Base-by-base conservation (phyloP, 2,888 invertebrate species). In the Lasioglossum zephyrum region DNA sequence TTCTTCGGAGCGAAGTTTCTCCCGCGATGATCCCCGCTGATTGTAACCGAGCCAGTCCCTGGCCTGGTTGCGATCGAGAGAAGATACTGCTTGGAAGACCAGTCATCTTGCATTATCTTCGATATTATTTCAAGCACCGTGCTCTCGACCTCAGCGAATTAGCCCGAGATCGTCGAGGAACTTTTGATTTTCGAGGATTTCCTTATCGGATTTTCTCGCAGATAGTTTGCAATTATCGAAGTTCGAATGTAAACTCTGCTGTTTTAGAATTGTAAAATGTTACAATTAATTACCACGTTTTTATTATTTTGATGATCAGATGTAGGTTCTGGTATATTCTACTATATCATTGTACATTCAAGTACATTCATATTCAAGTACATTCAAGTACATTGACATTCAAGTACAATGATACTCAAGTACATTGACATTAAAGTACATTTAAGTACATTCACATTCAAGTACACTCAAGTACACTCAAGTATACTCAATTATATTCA, bases 41-140 rank as follows among this genome's bases (percentile, higher is more conserved):
- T 79, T 36, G 26, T 49, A 36, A 18, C 22, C n/a, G 60, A 76
- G 36, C 63, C 49, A 49, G 63, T 49, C 31, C 53, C 53, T 57
- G 74, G 36, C 41, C n/a, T 66, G 74, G 86, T 86, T 79, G 39
- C 63, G 73, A 83, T 86, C 84, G 76, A 88, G 82, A 69, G n/a
- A 47, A 70, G 49, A 83, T 79, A 73, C 79, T 81, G 81, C 13
- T 69, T 73, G 49, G 66, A 73, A 80, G 73, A 82, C 36, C 72
- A 77, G 69, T 57, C 73, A 85, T 76, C 85, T 73, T n/a, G 60
- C 77, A 75, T 84, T 79, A 81, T 60, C 70, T 57, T 63, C 36
- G 47, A 66, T 70, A 85, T 87, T 85, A 82, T 85, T 82, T 76
- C 44, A 73, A 39, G 39, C n/a, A n/a, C 69, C 11, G 69, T 22